phyloP scores from a whole-genome alignment of 2,888 invertebrate genomes.

The Amphimallon solstitiale region DNA sequence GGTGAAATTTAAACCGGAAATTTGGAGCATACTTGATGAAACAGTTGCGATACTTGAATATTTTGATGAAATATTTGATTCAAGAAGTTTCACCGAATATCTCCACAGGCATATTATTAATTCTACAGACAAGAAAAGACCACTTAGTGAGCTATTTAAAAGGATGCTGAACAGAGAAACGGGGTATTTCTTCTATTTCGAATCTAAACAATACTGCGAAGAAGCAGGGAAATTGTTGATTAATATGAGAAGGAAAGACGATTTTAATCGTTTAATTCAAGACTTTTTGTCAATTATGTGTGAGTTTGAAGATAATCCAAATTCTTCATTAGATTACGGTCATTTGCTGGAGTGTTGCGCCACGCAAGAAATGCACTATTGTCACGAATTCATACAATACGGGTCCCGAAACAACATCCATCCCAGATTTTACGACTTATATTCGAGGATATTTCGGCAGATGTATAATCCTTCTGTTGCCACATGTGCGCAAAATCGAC shows the following conservation, averaged over 20 bases:
- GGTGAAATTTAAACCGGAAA: too few species aligned
- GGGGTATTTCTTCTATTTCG: background rate
- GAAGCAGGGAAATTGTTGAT: background rate
- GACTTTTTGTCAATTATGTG: background rate
- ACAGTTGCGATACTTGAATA: background rate
- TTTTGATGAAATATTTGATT: background rate
- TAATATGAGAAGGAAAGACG: background rate
- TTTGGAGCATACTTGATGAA: background rate
- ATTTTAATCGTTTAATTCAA: background rate
- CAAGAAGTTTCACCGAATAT: background rate
- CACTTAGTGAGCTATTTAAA: background rate
- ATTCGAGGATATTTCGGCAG: too few species aligned
- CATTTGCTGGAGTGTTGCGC: too few species aligned
- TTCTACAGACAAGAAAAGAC: background rate
- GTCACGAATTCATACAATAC: too few species aligned
- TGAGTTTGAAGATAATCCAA: too few species aligned
- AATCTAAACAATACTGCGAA: background rate
- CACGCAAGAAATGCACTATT: too few species aligned
- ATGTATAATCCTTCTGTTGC: background rate
- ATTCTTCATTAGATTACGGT: too few species aligned
- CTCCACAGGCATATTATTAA: background rate
- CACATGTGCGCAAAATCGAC: background rate
- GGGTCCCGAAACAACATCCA: too few species aligned
- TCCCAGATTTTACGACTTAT: too few species aligned
- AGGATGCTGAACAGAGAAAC: background rate